Evolutionary conservation across 2,797 vertebrate genomes (phyloP).

Genomic region (Gastrophryne carolinensis): DNA sequence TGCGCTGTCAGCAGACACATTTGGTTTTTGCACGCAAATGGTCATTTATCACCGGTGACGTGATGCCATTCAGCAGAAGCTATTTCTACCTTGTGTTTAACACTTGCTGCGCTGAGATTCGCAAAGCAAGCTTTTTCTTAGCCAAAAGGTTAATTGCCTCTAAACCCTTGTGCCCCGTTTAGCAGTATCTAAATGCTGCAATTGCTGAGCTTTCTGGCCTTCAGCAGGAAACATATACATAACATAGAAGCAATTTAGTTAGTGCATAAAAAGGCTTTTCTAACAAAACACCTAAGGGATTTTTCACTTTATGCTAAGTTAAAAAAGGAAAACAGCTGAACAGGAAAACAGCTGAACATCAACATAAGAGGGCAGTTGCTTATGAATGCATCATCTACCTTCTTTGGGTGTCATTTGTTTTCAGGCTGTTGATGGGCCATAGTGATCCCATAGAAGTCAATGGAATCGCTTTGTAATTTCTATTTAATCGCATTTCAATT

Average conservation of each 20-base stretch:
- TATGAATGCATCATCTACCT: no score
- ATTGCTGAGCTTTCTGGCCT: background rate
- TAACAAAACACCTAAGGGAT: background rate
- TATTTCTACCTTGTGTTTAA: background rate
- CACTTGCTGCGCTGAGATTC: background rate
- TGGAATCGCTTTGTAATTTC: no score
- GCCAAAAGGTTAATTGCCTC: background rate
- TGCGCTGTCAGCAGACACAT: conserved; percentile 28
- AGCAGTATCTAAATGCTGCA: background rate
- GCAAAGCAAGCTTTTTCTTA: background rate
- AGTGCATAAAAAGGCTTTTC: background rate
- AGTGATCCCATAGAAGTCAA: no score
- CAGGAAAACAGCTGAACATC: no score
- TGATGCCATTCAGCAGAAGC: conserved; percentile 6
- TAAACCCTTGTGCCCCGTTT: background rate
- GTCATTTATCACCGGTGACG: conserved; percentile 41
- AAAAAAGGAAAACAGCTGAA: no score
- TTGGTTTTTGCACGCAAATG: background rate
- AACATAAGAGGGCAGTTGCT: no score
- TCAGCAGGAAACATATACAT: no score
- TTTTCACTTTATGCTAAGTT: no score
- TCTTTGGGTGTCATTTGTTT: no score
- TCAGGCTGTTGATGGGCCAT: no score
- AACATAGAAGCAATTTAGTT: background rate
- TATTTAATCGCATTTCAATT: no score